Base-by-base conservation (phyloP, 2,888 invertebrate genomes). In the Cataglyphis altisquamis region DNA sequence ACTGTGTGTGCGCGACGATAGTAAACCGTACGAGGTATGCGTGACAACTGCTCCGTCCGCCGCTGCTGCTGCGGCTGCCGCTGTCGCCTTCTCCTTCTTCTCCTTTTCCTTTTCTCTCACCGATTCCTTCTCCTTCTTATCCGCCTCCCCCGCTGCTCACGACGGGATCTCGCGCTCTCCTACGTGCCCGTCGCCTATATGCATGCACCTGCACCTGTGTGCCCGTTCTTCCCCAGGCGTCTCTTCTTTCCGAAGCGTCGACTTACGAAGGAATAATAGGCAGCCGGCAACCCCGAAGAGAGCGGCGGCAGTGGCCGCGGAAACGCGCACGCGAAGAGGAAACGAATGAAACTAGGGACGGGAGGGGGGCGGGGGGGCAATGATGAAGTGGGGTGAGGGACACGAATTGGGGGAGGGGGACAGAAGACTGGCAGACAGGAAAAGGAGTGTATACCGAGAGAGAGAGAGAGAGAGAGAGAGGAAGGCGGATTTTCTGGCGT, bases 181-280 rank as follows among this genome's bases (percentile, higher is more conserved):
- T 68, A 68, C 12, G 67, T 60, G 60, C 73, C 66, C 68, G 68
- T 29, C 57, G 67, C 67, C 67, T 72, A 63, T 84, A 82, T 81
- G 84, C 75, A 81, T 77, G 88, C 90, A 84, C 90, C 88, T 91
- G 92, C 91, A 91, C 92, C 91, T 90, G 90, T 86, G 32, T 32
- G 32, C 32, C 32, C 32, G 32, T 5, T 72, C 84, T 67, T 68
- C 67, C 4, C 52, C 78, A 32, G 82, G 75, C 67, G 67, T 66
- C 29, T 32, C 36, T 15, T 8, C 70, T 36, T 72, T 32, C 45
- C 52, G 45, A 25, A 41, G 52, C 57, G 72, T 78, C 52, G 68
- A 67, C 41, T 41, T 32, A 12, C 73, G 62, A 45, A 55, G 21
- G 21, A 32, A 32, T 32, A 32, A 5, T 4, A 77, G 41, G 60